Percentiles rank a stretch among this genome's conserved stretches.
These are phyloP conservation scores for Capra hircus DNA, from an alignment of 2,113 vertebrate species.

Conservation along the genomic window DNA sequence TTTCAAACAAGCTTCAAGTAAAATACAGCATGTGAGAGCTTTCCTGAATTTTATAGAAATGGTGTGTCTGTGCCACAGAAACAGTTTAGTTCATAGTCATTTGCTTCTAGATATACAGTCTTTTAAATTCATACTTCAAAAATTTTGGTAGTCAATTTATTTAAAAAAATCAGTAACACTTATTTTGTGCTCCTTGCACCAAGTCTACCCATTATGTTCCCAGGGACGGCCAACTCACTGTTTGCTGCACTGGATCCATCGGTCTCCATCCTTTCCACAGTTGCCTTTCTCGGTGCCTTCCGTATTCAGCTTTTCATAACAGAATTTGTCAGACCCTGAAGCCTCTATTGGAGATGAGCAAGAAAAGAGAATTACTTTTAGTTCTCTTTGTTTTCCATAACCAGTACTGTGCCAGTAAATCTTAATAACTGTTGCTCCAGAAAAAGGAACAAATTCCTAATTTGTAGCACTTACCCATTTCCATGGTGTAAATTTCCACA, in stretches of 20 bases:
- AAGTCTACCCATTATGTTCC: fast-evolving
- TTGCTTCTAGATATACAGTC: background rate
- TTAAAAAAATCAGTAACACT: background rate
- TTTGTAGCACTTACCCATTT: background rate
- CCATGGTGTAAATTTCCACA: background rate
- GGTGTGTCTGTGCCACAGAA: background rate
- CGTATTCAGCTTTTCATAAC: conserved; percentile 98
- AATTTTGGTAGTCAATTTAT: background rate
- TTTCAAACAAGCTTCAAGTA: background rate
- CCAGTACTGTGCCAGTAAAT: background rate
- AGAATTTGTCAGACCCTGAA: conserved; percentile 94
- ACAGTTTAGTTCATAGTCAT: background rate
- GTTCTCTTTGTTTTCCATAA: background rate
- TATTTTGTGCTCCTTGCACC: background rate
- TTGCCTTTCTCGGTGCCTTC: conserved; percentile 98
- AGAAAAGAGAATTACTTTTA: conserved; percentile 27
- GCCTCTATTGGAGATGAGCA: conserved; percentile 83
- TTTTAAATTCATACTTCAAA: background rate
- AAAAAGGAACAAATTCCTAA: background rate
- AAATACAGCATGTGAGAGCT: background rate
- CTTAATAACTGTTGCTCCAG: background rate
- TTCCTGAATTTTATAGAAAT: background rate
- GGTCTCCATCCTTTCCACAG: conserved; percentile 94
- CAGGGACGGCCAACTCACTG: conserved; percentile 86
- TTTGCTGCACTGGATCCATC: conserved; percentile 96